phyloP scores from a whole-genome alignment of 2,797 vertebrate genomes.

The Paguma larvata region DNA sequence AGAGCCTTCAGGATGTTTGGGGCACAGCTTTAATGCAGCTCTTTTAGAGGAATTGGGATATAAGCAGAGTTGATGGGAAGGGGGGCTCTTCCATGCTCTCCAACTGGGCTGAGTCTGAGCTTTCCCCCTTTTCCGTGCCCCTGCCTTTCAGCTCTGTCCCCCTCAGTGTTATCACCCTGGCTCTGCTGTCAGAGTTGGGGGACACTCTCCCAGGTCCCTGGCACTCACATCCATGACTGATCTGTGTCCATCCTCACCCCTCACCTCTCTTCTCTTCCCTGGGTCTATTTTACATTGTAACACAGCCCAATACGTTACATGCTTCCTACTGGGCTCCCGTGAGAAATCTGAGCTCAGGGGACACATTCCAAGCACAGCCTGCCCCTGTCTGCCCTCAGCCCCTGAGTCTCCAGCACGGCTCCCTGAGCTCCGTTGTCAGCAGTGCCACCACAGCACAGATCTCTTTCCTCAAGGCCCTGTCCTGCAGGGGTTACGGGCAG shows the following conservation, averaged over 20 bases:
- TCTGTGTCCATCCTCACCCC: not conserved
- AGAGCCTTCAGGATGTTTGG: not conserved
- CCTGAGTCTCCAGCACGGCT: not conserved
- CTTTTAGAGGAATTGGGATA: not conserved
- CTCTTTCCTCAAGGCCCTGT: not conserved
- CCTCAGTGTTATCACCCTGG: not conserved
- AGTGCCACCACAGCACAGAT: rapidly evolving
- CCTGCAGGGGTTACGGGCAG: not conserved
- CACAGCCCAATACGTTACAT: not conserved
- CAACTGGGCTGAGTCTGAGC: not conserved
- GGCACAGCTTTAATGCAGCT: too few species aligned
- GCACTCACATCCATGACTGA: not conserved
- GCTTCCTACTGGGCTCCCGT: rapidly evolving
- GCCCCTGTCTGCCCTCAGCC: not conserved
- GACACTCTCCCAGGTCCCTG: rapidly evolving
- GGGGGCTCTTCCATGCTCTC: not conserved
- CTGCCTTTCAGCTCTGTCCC: not conserved
- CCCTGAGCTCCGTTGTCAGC: not conserved
- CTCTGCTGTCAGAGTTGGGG: not conserved
- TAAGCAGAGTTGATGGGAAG: not conserved
- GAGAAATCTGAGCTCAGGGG: not conserved
- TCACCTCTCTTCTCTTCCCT: rapidly evolving
- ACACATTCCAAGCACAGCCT: not conserved
- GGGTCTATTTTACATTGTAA: not conserved
- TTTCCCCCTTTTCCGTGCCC: not conserved